Base-by-base conservation (phyloP, 2,797 vertebrate genomes). In the Xerus rutilus region DNA sequence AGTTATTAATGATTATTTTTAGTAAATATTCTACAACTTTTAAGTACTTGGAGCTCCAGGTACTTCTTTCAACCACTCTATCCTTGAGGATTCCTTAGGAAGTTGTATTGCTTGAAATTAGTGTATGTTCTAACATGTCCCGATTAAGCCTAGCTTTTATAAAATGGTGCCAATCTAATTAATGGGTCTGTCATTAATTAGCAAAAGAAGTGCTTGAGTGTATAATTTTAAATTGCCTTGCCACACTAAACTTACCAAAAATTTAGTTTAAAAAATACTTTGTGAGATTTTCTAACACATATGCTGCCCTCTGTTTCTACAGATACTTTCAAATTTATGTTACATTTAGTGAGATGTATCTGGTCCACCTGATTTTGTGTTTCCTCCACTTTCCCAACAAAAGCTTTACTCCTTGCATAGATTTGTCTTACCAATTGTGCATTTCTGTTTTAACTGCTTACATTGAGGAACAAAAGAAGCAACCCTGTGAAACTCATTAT, bases 61-160 rank as follows among this genome's bases (percentile, higher is more conserved):
- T n/a, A 67, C 17, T 67, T 52, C 86, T 86, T 86, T 88, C 45
- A 81, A 70, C 67, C 65, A 89, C 13, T 59, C 84, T 84, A 35
- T 92, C 70, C 62, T 85, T 76, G 43, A 89, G 23, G n/a, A 87
- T 81, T 87, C 67, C 49, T 11, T 84, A 62, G 17, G 59, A 96
- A 93, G 52, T 73, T 93, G 7, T 23, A n/a, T 43, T 89, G 39
- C 91, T 81, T 96, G 78, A 91, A 77, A 86, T 91, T 59, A 93
- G n/a, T 88, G 2, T 77, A 35, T 90, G 17, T 82, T 89, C 32
- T 47, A 73, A 87, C 30, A 47, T 15, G 35, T 57, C 52, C 69
- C 87, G 45, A 65, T 94, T 82, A 78, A 12, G 12, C 23, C 78
- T 93, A 89, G 32, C 77, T 81, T 86, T 82, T 62, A 89, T 81